A percentile compares a stretch with the other conserved stretches of the same genome.
Conservation (phyloP, 2,797 vertebrate genomes). For the Lycodopsis pacificus region DNA sequence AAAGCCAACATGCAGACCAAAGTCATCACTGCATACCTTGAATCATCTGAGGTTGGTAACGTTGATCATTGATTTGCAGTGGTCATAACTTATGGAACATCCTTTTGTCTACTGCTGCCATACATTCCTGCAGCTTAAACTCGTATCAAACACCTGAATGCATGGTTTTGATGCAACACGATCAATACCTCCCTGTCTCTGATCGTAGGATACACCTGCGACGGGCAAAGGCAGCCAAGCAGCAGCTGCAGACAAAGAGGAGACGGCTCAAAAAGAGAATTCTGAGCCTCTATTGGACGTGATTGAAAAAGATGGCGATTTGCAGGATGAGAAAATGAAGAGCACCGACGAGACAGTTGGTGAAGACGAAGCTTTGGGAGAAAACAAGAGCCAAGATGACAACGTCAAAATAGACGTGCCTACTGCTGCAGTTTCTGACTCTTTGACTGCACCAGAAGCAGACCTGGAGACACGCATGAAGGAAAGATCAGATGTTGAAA, state of each 20-base stretch:
- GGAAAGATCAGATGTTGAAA: background rate
- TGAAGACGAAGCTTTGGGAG: conserved; percentile 11
- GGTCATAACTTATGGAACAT: background rate
- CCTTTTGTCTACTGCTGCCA: background rate
- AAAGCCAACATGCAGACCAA: conserved; percentile 44
- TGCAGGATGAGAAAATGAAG: background rate
- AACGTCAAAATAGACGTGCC: background rate
- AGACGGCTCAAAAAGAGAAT: background rate
- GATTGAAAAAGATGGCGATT: background rate
- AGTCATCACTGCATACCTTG: conserved; percentile 16
- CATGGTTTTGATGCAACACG: background rate
- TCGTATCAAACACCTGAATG: background rate
- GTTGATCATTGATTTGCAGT: background rate
- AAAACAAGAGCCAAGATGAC: background rate
- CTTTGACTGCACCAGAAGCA: background rate
- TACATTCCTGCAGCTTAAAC: background rate
- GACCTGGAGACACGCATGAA: background rate
- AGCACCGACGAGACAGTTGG: background rate
- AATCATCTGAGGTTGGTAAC: conserved; percentile 48
- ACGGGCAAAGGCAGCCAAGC: conserved; percentile 36
- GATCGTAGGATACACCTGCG: conserved; percentile 37
- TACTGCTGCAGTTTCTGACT: background rate
- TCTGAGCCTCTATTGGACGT: background rate
- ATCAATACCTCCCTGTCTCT: background rate
- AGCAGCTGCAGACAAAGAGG: conserved; percentile 16